Evolutionary conservation across 2,888 invertebrate genomes (phyloP).

Genomic region (Drosophila longiperda): DNA sequence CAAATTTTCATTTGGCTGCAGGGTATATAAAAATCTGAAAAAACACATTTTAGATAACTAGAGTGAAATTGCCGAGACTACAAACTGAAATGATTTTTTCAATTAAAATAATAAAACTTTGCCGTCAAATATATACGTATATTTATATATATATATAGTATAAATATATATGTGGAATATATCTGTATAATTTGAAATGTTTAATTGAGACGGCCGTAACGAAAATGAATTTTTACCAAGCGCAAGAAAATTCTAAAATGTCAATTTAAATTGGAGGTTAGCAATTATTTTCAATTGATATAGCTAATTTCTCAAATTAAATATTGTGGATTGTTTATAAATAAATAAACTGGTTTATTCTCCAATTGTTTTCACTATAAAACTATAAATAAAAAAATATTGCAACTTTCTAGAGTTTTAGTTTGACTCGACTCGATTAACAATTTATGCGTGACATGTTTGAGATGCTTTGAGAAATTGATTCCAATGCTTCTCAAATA

Average conservation of each 20-base stretch:
- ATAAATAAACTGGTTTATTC: background rate
- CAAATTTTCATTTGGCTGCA: background rate
- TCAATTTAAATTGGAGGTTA: background rate
- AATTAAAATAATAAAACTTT: constrained; percentile 26
- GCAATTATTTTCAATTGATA: background rate
- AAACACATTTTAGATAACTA: constrained; percentile 16
- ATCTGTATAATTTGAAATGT: background rate
- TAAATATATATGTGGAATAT: background rate
- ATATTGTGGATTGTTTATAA: background rate
- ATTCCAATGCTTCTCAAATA: background rate
- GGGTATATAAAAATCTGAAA: background rate
- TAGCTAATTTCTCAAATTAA: background rate
- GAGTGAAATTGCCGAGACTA: constrained; percentile 10
- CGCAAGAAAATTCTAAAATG: no score
- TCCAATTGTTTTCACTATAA: background rate
- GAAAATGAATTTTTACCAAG: background rate
- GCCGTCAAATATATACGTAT: background rate
- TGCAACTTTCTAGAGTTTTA: background rate
- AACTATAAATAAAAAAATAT: background rate
- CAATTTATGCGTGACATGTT: background rate
- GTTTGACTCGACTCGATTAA: background rate
- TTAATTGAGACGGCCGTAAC: background rate
- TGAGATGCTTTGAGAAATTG: background rate
- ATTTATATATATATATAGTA: no score
- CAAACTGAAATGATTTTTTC: constrained; percentile 30